A percentile compares a stretch with the other conserved stretches of the same genome.
Conservation (phyloP, 2,888 invertebrate species). For the Unio delphinus region DNA sequence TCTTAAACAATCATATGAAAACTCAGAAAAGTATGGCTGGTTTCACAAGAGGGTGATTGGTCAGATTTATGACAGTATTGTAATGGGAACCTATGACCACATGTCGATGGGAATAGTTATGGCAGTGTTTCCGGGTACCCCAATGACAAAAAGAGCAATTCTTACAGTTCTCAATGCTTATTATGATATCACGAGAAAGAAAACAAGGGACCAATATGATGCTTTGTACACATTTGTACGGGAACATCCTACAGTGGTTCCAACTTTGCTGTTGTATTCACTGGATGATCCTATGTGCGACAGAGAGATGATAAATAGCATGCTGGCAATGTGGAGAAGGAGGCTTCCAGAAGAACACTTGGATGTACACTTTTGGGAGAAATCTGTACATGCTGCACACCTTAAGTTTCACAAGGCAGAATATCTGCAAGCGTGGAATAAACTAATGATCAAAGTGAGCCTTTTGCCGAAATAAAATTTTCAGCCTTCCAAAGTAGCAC, state of each 20-base stretch:
- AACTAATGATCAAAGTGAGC: slow-evolving; percentile 18
- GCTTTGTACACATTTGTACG: slow-evolving; percentile 31
- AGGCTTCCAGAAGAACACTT: slow-evolving; percentile 23
- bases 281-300: slow-evolving; percentile 48
- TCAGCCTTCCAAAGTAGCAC: too few species aligned
- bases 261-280: slow-evolving; percentile 37
- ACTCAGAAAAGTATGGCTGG: slow-evolving; percentile 16
- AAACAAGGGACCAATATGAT: slow-evolving; percentile 40
- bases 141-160: slow-evolving; percentile 16
- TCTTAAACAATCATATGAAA: slow-evolving; percentile 11
- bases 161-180: slow-evolving; percentile 23
- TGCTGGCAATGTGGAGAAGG: slow-evolving; percentile 29
- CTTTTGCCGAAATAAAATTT: neutral
- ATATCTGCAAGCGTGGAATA: slow-evolving; percentile 24
- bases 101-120: slow-evolving; percentile 45
- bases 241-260: slow-evolving; percentile 26
- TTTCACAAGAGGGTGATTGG: slow-evolving; percentile 33
- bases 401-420: slow-evolving; percentile 34
- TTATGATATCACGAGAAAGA: slow-evolving; percentile 29
- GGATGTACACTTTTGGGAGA: slow-evolving; percentile 24
- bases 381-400: slow-evolving; percentile 44
- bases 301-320: slow-evolving; percentile 18
- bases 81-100: slow-evolving; percentile 40
- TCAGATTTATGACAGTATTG: slow-evolving; percentile 52
- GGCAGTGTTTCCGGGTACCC: slow-evolving; percentile 16